Percentiles rank a stretch among this genome's conserved stretches.
phyloP scores from a whole-genome alignment of 1,140 invertebrate genomes.

The Diabrotica undecimpunctata region DNA sequence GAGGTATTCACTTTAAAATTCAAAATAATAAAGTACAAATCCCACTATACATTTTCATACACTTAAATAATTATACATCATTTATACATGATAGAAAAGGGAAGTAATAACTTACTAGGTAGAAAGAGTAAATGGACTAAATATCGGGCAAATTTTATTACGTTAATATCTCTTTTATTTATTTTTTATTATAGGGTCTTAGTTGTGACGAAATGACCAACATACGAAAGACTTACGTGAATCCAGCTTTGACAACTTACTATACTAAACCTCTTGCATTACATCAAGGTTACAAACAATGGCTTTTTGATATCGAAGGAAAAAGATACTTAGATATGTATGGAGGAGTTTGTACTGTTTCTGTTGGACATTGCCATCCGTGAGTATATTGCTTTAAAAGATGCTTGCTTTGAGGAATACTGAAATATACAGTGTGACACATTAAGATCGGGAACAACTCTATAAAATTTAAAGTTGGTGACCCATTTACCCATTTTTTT shows the following conservation, averaged over 20 bases:
- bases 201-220: conserved; percentile 56
- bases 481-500: no score
- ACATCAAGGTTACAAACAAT: conserved; percentile 86
- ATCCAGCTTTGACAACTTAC: conserved; percentile 68
- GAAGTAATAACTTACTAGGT: no score
- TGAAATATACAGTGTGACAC: neutral
- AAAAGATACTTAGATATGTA: conserved; percentile 91
- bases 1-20: no score
- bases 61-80: no score
- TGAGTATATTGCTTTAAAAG: conserved; percentile 56
- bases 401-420: neutral
- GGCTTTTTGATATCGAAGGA: conserved; percentile 84
- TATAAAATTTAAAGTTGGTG: no score
- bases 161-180: neutral
- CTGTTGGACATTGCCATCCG: conserved; percentile 98
- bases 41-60: no score
- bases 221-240: conserved; percentile 61
- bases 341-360: conserved; percentile 93
- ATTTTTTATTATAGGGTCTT: conserved; percentile 51
- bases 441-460: neutral
- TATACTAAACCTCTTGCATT: conserved; percentile 84
- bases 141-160: neutral
- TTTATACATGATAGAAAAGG: no score
- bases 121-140: no score
- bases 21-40: no score